Evolutionary conservation across 2,797 vertebrate species (phyloP), one percentile per base, ranked within the genome.

Genomic region (Myripristis murdjan): DNA sequence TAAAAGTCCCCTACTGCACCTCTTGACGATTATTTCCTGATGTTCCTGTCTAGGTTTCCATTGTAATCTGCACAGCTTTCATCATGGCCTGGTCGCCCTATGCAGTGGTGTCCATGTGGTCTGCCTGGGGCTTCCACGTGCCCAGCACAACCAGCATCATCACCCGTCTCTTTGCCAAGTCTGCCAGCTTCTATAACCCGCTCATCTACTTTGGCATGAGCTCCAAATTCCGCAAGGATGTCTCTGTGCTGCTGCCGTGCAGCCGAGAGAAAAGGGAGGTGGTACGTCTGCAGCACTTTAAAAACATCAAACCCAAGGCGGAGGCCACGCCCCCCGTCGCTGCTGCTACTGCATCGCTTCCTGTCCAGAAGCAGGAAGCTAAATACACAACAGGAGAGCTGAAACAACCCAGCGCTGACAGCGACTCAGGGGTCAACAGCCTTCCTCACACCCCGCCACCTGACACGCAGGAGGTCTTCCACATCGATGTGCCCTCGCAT

Each of bases 51-150:
- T 66, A 97, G 96, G 95, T 97, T 74, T 97, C 96, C 75, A 93
- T 96, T 67, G 96, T 96, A 28, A 95, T 96, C 88, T 95, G 95
- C 83, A 96, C 94, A 2, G 95, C 94, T 51, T 96, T 95, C 82
- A 96, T 97, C 88, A 90, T 96, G 80, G 96, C 96, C 11, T 97
- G 96, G 97, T 97, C 96, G 5, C 96, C 96, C 1, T 98, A 98
- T 20, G 97, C 96, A 2, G 96, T 97, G 71, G 96, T 97, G 77
- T 98, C 97, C 16, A 96, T 97, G 93, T 97, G 94, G 94, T 97
- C 95, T 0, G 94, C 95, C 14, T 96, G 92, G 79, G 96, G 96
- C 33, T 92, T 94, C 75, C 81, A 95, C 0, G 93, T 96, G 49
- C 95, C 95, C 22, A 96, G 77, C 76, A 94, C 95, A 9, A 97